A percentile compares a stretch with the other conserved stretches of the same genome.
These are phyloP conservation scores for Mionectes olivaceus DNA, from an alignment of 2,797 vertebrate genomes.

Conservation along the genomic window DNA sequence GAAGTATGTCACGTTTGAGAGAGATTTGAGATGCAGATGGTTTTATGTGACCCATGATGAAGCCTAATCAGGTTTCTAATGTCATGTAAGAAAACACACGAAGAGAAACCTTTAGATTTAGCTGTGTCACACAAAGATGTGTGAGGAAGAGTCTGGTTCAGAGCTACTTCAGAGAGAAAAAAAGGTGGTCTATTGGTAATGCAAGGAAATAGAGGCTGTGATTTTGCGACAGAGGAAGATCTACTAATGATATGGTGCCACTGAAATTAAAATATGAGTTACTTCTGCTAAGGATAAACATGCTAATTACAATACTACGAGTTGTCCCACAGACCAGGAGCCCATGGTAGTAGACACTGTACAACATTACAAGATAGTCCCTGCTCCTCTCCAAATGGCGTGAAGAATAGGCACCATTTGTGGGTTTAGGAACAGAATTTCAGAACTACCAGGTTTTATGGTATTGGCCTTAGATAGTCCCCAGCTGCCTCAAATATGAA, in stretches of 20 bases:
- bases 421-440: not conserved
- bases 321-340: not conserved
- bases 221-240: not conserved
- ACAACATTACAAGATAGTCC: not conserved
- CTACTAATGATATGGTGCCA: not conserved
- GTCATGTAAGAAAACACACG: not conserved
- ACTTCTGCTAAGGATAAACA: not conserved
- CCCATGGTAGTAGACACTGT: not conserved
- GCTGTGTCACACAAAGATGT: not conserved
- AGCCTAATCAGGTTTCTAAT: not conserved
- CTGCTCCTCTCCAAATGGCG: not conserved
- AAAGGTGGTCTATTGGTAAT: not conserved
- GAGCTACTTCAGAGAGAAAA: not conserved
- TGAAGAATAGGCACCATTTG: rapidly evolving
- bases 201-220: not conserved
- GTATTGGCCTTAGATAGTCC: not conserved
- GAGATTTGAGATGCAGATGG: not conserved
- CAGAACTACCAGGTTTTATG: not conserved
- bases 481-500: not conserved
- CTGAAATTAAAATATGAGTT: not conserved
- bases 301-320: not conserved
- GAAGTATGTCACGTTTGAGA: not conserved
- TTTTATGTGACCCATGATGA: not conserved
- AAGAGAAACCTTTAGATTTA: not conserved
- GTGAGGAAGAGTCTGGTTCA: not conserved